phyloP scores from a whole-genome alignment of 2,113 vertebrate species.

The Silurus meridionalis region DNA sequence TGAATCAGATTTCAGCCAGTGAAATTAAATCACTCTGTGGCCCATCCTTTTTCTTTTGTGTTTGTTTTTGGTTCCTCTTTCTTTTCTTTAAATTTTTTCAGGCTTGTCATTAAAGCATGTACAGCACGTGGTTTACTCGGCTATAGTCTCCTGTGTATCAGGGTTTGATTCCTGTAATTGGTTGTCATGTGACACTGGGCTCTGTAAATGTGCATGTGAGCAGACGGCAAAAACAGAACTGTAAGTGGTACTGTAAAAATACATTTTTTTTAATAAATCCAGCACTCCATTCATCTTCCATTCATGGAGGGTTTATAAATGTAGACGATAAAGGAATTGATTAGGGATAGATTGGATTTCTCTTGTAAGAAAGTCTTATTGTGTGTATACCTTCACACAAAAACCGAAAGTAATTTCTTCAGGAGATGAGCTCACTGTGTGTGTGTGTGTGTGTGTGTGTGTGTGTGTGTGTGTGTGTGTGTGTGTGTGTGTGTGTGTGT shows the following conservation, averaged over 20 bases:
- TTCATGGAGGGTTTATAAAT: not conserved
- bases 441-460: conserved; percentile 15
- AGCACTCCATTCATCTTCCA: not conserved
- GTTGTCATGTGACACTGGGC: not conserved
- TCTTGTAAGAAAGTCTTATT: not conserved
- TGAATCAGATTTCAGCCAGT: conserved; percentile 49
- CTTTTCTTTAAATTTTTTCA: conserved; percentile 31
- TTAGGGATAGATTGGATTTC: not conserved
- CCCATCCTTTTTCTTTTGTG: conserved; percentile 23
- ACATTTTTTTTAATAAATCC: too few species aligned
- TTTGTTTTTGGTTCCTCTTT: conserved; percentile 14
- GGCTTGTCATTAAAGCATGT: conserved; percentile 29
- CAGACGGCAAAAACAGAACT: conserved; percentile 4
- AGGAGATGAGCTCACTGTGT: conserved; percentile 18
- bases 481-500: conserved; percentile 18
- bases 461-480: conserved; percentile 30
- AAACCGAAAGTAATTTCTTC: conserved; percentile 12
- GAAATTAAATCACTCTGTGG: conserved; percentile 39
- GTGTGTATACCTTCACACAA: conserved; percentile 1
- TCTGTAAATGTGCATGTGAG: not conserved
- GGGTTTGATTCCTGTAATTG: conserved; percentile 32
- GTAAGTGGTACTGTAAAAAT: not conserved
- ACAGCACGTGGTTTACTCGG: conserved; percentile 11
- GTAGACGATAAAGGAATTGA: not conserved
- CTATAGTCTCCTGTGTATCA: conserved; percentile 3